Evolutionary conservation across 2,888 invertebrate species (phyloP), one percentile per base, ranked within the genome.

Genomic region (Beris morrisii): DNA sequence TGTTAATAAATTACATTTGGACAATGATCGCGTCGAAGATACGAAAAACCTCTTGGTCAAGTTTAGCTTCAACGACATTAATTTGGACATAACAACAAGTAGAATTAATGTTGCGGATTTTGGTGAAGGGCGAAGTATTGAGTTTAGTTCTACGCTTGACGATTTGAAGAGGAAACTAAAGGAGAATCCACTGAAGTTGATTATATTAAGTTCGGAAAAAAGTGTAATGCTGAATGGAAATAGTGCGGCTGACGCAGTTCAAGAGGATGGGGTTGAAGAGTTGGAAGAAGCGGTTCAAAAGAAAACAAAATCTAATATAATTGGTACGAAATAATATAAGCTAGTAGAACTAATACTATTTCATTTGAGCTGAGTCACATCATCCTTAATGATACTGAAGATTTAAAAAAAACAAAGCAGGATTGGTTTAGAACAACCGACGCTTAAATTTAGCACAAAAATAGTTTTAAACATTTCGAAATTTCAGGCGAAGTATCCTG

Each of bases 91-190:
- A 15, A 63, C 68, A 31, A 65, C 65, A 15, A 65, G 65, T 38
- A 56, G 65, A 9, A 59, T 65, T n/a, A 56, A 68, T 65, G 68
- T 65, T 15, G 45, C 56, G 6, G 63, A 68, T 43, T 68, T 68
- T 44, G 63, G 65, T 6, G 68, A 68, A 63, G 68, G 65, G 5
- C 55, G 65, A 57, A 68, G 68, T 52, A 55, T 44, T 9, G 57
- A 63, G 11, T 65, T 68, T 38, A 30, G 31, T 38, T 56, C 63
- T 4, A 65, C 53, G 28, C 31, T 56, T 11, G 53, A 63, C 5
- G 57, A 43, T 28, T 38, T 68, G 31, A 52, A 38, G 45, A 32
- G 3, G 1, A 56, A 63, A 28, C 30, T 68, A 45, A 43, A 50
- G 22, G 32, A 38, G 4, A 63, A 30, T 65, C 65, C 65, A 1